Evolutionary conservation across 2,888 invertebrate genomes (phyloP), one percentile per base, ranked within the genome.

Genomic region (Latrodectus hesperus): DNA sequence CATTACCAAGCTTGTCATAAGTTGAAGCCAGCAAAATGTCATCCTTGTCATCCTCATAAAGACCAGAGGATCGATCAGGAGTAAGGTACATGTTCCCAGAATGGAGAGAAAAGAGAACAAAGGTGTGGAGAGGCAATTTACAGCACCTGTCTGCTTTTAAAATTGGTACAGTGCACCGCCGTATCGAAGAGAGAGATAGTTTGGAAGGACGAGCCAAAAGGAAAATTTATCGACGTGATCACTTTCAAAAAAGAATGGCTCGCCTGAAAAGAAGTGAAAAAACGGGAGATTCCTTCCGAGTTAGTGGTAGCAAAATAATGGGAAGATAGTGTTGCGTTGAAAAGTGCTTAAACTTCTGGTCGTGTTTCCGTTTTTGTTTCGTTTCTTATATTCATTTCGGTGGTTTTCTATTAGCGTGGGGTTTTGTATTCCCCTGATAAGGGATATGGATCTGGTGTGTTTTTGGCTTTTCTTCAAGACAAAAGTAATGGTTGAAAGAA

Each of bases 221-320:
- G 80, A 81, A 81, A 81, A 81, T 81, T 81, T 81, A 81, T 81
- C 72, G 80, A 52, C 73, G 71, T 81, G 80, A 81, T 81, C 80
- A 73, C 72, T 81, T 73, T 72, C 52, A 73, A 51, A 73, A 64
- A 81, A 73, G 80, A 81, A 81, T 55, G 60, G 49, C 60, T 55
- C 16, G 38, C 9, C 10, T 16, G 49, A 51, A 49, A 22, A 14
- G 26, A 70, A 68, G 53, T n/a, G 68, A 75, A 75, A 60, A 64
- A 22, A 26, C 12, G 12, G 73, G 38, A 55, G 55, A 71, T 9
- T 12, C 12, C 38, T 68, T 53, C 52, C 38, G 22, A 64, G 64
- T 55, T 70, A 16, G 49, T 26, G 68, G 26, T 26, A 22, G 68
- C 51, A 60, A 71, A 73, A 73, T 81, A 81, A 81, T 81, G 72